Base-by-base conservation (phyloP, 2,888 invertebrate genomes). In the Drosophila diplacantha region DNA sequence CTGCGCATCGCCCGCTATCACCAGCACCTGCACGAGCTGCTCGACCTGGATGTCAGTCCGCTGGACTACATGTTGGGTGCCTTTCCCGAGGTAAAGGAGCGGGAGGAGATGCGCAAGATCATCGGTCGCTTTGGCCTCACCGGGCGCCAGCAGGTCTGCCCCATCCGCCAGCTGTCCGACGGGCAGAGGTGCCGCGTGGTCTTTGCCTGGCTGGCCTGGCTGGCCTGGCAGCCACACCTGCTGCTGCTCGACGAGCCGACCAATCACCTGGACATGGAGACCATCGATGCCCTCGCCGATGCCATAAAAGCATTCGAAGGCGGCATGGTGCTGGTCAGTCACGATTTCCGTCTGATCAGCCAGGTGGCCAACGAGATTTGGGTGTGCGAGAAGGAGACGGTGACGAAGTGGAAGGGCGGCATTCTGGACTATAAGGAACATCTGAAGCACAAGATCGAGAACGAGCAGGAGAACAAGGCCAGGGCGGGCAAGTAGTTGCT, bases 81-180 rank as follows among this genome's bases (percentile, higher is more conserved):
- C n/a, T n/a, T n/a, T n/a, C n/a, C n/a, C n/a, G n/a, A n/a, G n/a
- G n/a, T n/a, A n/a, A n/a, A n/a, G n/a, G 99, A 99, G 88, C 93
- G 95, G 26, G 99, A 99, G 89, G 99, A 98, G 88, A 99, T 99
- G 99, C 91, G 99, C 61, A 98, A 97, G 89, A 98, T 99, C 76
- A 97, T 99, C 83, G 99, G 99, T 1, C 92, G 99, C 59, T 99
- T 98, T 87, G 99, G 99, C 2, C 91, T 99, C 49, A 96, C 99
- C 1, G 99, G 99, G 5, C 92, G 97, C 65, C 98, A 99, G 85
- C 97, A 98, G 90, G 96, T 95, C 74, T 83, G 85, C 53, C 88
- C 87, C 34, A 88, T 88, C 16, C 80, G 88, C 0, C 87, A 88
- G 65, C 89, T 99, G 63, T 98, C 97, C 0, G 99, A 99, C 89